Base-by-base conservation (phyloP, 2,888 invertebrate genomes). In the Lithophane ornitopus region DNA sequence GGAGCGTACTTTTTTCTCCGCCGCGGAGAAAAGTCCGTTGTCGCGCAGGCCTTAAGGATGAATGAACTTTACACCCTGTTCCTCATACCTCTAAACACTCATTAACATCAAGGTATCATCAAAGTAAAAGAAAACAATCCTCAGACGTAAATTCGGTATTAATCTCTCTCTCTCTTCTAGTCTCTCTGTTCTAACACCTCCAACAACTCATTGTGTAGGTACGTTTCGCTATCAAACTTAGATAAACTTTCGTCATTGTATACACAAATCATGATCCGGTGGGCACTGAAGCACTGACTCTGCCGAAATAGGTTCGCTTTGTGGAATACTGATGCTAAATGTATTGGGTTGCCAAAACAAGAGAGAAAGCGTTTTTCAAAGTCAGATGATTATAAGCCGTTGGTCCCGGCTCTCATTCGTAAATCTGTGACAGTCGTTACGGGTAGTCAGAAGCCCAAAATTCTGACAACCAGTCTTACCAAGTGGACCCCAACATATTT, bases 321-420 rank as follows among this genome's bases (percentile, higher is more conserved):
- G 77, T 78, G 68, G 92, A 92, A 92, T 91, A 91, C 91, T 91
- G 90, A 91, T 91, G 87, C 83, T 82, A 84, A 85, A 84, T 81
- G 68, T 76, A 72, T 78, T 76, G 69, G 0, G 49, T 63, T 62
- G 65, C 0, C 54, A 82, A 80, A 69, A 9, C 19, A 79, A 0
- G 22, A 61, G 80, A 46, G 41, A 12, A 0, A 77, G 85, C 85
- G 87, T 62, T 72, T 59, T 59, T 61, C 19, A 44, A 26, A 19
- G 3, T 0, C 3, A 9, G 6, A 11, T 11, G 9, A n/a, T n/a
- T n/a, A n/a, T 41, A 41, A 41, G 41, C 41, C 9, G 9, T 41
- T 41, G 41, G 41, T 41, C 9, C n/a, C n/a, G n/a, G n/a, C n/a
- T n/a, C n/a, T n/a, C n/a, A n/a, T n/a, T n/a, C n/a, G n/a, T n/a